Percentiles rank a stretch among this genome's conserved stretches.
Conservation (phyloP, 2,113 vertebrate species). For the Leptobrachium ailaonicum region DNA sequence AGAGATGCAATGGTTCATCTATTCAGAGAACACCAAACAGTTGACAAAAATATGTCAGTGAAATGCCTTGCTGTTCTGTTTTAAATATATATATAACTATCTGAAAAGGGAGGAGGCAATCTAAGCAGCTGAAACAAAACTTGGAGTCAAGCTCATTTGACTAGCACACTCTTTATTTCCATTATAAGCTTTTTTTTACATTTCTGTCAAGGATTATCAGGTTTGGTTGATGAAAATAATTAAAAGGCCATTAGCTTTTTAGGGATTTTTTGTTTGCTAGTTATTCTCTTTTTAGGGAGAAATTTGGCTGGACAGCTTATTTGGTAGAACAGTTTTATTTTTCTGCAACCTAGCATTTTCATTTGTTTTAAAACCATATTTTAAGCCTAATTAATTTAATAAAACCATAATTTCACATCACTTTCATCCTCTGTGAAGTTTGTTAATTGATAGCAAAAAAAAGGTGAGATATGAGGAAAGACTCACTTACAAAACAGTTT, state of each 20-base stretch:
- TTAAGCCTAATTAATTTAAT: neutral
- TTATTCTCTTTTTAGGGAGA: conserved; percentile 10
- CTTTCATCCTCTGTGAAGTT: no score
- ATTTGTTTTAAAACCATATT: neutral
- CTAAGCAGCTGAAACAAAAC: conserved; percentile 22
- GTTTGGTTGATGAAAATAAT: conserved; percentile 64
- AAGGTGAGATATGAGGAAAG: neutral
- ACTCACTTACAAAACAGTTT: conserved; percentile 27
- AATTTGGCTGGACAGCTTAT: conserved; percentile 23
- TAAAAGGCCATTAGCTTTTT: conserved; percentile 57
- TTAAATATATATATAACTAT: neutral
- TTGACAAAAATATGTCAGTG: no score
- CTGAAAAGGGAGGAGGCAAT: neutral
- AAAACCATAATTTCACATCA: no score
- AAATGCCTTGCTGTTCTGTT: no score
- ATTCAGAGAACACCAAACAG: no score
- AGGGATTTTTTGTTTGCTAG: conserved; percentile 44
- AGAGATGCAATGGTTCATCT: no score
- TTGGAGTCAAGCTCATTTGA: conserved; percentile 54
- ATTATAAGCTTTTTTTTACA: conserved; percentile 50
- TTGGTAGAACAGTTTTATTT: conserved; percentile 17
- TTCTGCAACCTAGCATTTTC: conserved; percentile 22
- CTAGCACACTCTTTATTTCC: conserved; percentile 55
- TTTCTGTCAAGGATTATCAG: conserved; percentile 64
- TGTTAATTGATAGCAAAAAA: neutral